A percentile compares a stretch with the other conserved stretches of the same genome.
These are phyloP conservation scores for Channallabes apus DNA, from an alignment of 2,797 vertebrate species.

Conservation along the genomic window DNA sequence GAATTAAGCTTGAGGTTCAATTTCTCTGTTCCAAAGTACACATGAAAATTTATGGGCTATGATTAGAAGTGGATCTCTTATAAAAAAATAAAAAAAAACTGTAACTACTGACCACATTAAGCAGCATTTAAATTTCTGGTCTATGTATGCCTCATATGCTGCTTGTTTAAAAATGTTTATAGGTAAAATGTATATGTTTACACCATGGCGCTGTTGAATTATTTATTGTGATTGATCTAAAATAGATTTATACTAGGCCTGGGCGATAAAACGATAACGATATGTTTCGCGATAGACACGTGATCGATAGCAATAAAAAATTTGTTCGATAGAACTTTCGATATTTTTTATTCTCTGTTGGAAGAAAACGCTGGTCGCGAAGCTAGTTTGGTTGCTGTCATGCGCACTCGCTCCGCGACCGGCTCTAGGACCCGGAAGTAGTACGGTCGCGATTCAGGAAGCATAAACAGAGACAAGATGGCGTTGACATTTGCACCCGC, in stretches of 20 bases:
- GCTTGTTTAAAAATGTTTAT: background rate
- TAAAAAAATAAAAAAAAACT: background rate
- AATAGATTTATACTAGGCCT: background rate
- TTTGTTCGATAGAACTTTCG: too few species aligned
- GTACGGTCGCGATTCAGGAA: too few species aligned
- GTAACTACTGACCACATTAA: background rate
- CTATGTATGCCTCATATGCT: background rate
- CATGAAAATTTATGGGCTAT: conserved; percentile 30
- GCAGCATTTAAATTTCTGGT: background rate
- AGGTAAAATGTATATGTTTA: background rate
- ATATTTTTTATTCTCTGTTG: too few species aligned
- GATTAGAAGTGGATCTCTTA: conserved; percentile 42
- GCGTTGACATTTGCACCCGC: too few species aligned
- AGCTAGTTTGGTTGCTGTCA: too few species aligned
- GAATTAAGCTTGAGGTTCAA: conserved; percentile 29
- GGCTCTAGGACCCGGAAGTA: too few species aligned
- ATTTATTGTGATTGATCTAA: background rate
- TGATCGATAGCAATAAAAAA: too few species aligned
- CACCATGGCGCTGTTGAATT: background rate
- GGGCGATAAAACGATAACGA: too few species aligned
- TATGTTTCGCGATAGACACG: too few species aligned
- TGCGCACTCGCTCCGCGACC: too few species aligned
- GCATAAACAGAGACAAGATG: too few species aligned
- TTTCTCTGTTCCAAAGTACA: conserved; percentile 44
- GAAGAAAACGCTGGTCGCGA: too few species aligned